Base-by-base conservation (phyloP, 1,140 invertebrate species). In the Vanessa atalanta region DNA sequence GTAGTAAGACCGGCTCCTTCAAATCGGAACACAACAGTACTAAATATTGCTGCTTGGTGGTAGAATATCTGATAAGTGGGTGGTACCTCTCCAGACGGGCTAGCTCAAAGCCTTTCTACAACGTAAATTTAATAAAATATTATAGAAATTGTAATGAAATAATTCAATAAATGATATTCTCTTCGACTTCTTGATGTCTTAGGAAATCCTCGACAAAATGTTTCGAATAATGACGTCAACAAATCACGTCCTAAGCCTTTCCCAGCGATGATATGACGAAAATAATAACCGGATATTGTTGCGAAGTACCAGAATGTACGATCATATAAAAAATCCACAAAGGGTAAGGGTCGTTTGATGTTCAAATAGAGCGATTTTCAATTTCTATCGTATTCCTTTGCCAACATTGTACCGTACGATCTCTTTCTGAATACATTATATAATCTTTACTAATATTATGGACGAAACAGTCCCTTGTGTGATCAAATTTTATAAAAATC, bases 321-420 rank as follows among this genome's bases (percentile, higher is more conserved):
- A 77, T 78, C 73, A 57, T 80, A 83, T 81, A 75, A 75, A 78
- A 84, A 80, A 84, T 76, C 83, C 71, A 79, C 78, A 79, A 76
- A 79, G 74, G 65, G 72, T 50, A 66, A 63, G 72, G 75, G 70
- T 65, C 75, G 78, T 79, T 79, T 79, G 78, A 79, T 79, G 78
- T 79, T 79, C 78, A 72, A 75, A 79, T 73, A 75, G 53, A 75
- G 67, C 70, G 78, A 73, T 76, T 79, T 79, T 79, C 78, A 79
- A 77, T 77, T 79, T 79, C 71, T 76, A 72, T 76, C 78, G 43
- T 72, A 70, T 79, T 79, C 47, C 66, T 73, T 68, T 31, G 65
- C 55, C n/a, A 20, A 20, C 48, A 51, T 14, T n/a, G 37, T 43
- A 43, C 9, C 51, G 51, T 16, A 7, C 51, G n/a, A 16, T 15